Conservation (phyloP, 2,797 vertebrate species). For the Rhabdophis nuchalis region DNA sequence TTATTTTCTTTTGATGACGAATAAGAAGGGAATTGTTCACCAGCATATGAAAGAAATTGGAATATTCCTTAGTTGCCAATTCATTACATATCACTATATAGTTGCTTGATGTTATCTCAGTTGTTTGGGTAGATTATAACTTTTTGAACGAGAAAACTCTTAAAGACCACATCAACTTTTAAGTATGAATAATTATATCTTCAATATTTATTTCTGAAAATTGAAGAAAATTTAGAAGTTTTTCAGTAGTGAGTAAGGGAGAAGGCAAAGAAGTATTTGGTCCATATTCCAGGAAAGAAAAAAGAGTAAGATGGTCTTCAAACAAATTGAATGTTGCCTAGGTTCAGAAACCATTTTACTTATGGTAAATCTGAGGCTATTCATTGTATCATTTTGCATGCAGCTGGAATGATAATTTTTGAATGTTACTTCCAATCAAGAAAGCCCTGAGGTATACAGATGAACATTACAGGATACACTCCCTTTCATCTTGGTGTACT, state of each 20-base stretch:
- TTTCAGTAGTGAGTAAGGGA: not conserved
- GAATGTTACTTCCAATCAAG: not conserved
- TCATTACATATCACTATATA: not conserved
- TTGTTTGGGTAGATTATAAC: not conserved
- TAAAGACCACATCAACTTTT: not conserved
- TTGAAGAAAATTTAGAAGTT: not conserved
- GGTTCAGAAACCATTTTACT: not conserved
- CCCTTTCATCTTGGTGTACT: not conserved
- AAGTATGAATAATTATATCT: not conserved
- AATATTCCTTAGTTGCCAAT: not conserved
- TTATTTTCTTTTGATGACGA: not conserved
- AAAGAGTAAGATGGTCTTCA: not conserved
- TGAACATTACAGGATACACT: not conserved
- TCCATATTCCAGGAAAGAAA: not conserved
- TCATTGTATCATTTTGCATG: not conserved
- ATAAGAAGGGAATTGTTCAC: not conserved
- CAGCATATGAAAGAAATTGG: not conserved
- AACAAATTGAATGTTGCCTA: not conserved
- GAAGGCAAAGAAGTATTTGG: not conserved
- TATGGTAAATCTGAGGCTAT: not conserved
- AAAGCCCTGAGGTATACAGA: not conserved
- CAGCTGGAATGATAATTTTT: not conserved
- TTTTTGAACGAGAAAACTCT: not conserved
- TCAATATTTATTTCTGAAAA: not conserved
- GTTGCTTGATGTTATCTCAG: not conserved